Evolutionary conservation across 2,113 vertebrate genomes (phyloP), one percentile per base, ranked within the genome.

Genomic region (Vimba vimba): DNA sequence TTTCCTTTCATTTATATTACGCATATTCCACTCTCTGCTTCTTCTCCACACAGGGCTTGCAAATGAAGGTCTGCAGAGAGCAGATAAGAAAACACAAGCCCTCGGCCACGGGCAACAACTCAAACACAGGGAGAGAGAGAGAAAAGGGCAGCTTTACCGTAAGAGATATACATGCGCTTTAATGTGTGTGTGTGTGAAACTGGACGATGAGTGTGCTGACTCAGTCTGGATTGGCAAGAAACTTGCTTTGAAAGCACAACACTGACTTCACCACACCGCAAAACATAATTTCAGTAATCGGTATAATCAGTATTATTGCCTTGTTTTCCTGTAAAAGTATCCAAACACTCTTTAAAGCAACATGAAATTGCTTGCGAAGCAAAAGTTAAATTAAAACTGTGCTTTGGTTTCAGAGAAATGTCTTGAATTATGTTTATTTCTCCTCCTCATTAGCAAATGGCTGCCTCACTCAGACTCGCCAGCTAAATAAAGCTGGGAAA

Each of bases 1-100:
- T 74, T 74, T 74, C 71, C 71, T 74, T 74, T 74, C 73, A 74
- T 74, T 74, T 74, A 74, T 25, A 47, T 47, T 25, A n/a, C 39
- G 12, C 23, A 74, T 74, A 74, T 47, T 74, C 33, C 19, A 39
- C 68, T 71, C 19, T 71, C 19, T 71, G 68, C 68, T 39, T 5
- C 39, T 74, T 74, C 71, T 45, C 39, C 71, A 47, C 73, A 75
- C 6, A 74, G 12, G 43, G 39, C 39, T 74, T 74, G 71, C 71
- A 74, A 74, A 74, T 74, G 23, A 47, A 74, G 39, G 71, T 74
- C 71, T 74, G 71, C 71, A n/a, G 71, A 43, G 11, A 74, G 71
- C 39, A 74, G 71, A 74, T 74, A 74, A 74, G 71, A 74, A 25
- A 47, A 74, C 71, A 74, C 39, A 47, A 27, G 43, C 23, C 23